Percentiles rank a stretch among this genome's conserved stretches.
Conservation (phyloP, 2,113 vertebrate species). For the Peromyscus polionotus region DNA sequence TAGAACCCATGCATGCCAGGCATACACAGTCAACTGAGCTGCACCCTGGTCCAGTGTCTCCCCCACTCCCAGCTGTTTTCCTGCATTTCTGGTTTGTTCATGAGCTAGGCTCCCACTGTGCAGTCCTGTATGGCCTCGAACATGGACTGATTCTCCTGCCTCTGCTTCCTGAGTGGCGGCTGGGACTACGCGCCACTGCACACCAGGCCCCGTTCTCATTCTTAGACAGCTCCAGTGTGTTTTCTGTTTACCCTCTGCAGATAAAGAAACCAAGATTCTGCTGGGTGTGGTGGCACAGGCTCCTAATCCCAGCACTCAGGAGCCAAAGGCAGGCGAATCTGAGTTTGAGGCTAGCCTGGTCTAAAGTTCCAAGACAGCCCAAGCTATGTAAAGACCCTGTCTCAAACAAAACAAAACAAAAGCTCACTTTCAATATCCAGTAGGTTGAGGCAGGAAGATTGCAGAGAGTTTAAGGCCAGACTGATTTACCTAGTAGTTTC, state of each 20-base stretch:
- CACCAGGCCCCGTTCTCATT: not conserved
- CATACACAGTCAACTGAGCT: not conserved
- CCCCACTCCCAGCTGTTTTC: not conserved
- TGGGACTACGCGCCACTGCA: not conserved
- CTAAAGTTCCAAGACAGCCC: not conserved
- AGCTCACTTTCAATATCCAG: not conserved
- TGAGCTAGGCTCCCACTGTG: not conserved
- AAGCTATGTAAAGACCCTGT: not conserved
- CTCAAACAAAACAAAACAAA: not conserved
- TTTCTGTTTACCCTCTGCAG: not conserved
- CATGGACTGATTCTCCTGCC: not conserved
- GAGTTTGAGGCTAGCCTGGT: not conserved
- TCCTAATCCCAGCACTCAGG: not conserved
- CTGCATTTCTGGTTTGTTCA: not conserved
- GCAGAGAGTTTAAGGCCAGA: not conserved
- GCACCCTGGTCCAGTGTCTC: not conserved
- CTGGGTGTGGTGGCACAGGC: too few species aligned
- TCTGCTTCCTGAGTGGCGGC: not conserved
- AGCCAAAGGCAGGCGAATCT: not conserved
- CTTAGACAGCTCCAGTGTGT: not conserved
- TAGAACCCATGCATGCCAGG: too few species aligned
- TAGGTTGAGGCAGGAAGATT: not conserved
- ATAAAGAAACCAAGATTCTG: conserved; percentile 55
- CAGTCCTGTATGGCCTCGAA: too few species aligned
- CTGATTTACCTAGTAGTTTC: not conserved